Evolutionary conservation across 2,888 invertebrate species (phyloP).

Genomic region (Isoperla grammatica): DNA sequence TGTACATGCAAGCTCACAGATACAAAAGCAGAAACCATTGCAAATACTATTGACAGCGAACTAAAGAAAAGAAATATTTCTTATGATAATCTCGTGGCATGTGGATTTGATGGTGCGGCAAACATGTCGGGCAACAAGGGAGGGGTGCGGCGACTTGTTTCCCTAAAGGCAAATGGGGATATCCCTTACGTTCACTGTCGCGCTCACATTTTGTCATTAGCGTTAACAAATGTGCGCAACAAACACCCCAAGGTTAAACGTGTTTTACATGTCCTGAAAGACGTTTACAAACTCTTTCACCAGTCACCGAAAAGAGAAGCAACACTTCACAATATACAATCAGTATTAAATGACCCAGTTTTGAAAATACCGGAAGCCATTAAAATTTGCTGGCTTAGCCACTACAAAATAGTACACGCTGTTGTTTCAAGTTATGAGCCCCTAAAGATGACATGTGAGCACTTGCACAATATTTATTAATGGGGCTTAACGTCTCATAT

Average conservation of each 20-base stretch:
- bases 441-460: neutral
- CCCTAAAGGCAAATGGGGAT: neutral
- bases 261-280: neutral
- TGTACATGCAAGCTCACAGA: neutral
- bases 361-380: neutral
- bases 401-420: neutral
- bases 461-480: too few relatives aligned
- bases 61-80: neutral
- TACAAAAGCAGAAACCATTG: neutral
- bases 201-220: neutral
- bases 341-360: neutral
- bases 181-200: neutral
- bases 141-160: neutral
- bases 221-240: neutral
- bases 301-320: neutral
- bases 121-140: slow-evolving; percentile 3
- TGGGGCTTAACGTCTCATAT: too few relatives aligned
- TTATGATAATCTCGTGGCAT: neutral
- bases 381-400: neutral
- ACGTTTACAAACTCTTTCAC: neutral
- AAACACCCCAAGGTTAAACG: neutral
- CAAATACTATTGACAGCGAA: neutral
- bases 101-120: neutral
- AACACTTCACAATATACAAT: neutral
- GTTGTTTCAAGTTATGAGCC: neutral